Base-by-base conservation (phyloP, 2,113 vertebrate species). In the Motacilla alba region DNA sequence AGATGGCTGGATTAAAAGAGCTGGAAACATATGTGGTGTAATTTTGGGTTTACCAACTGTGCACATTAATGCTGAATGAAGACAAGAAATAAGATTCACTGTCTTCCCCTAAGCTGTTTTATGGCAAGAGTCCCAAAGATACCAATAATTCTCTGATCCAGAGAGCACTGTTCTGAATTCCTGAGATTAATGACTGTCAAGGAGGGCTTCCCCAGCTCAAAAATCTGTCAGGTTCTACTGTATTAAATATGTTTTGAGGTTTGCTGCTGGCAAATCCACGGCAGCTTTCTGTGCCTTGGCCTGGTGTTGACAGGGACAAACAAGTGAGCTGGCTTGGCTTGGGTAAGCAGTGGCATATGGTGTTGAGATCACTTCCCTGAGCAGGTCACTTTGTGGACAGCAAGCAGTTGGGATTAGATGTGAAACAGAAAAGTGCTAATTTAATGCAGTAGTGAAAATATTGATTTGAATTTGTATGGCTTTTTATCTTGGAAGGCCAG, bases 391-490 rank as follows among this genome's bases (percentile, higher is more conserved):
- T 28, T 2, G 13, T 80, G 93, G 74, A 93, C 13, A 11, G 77
- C 75, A 95, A 94, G 79, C 94, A 94, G 81, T 69, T 92, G 74
- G 89, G 87, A 90, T 87, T 94, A 89, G 78, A 94, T 90, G 55
- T 6, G 43, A 66, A 95, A 87, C 94, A 89, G 81, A 91, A 66
- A 95, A 55, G 69, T 77, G 91, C 81, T 96, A 95, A 96, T 95
- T 95, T 79, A 85, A 90, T 95, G 91, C 75, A 59, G 67, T 46
- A 76, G 55, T 77, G 91, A 85, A 93, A 90, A 93, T 95, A 95
- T 47, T 80, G 87, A 91, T 94, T 97, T 95, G 84, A 94, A 95
- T 95, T 64, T 87, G 53, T 89, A 90, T 92, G 50, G 89, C 67
- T 94, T 73, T 94, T 78, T 89, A 21, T 91, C 66, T 79, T 73